Base-by-base conservation (phyloP, 2,888 invertebrate genomes). In the Aphodius granarius region DNA sequence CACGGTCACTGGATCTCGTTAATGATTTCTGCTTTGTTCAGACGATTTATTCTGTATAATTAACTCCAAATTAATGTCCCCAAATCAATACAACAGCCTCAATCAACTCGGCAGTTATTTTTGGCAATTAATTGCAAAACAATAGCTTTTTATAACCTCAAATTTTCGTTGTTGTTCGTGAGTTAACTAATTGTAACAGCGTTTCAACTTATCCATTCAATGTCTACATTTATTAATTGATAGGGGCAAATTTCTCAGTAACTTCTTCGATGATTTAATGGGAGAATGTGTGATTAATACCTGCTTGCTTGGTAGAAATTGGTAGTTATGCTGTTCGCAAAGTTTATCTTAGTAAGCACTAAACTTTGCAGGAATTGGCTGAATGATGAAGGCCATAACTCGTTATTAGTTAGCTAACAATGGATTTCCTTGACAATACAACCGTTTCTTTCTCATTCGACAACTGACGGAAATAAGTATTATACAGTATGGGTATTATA, bases 21-120 rank as follows among this genome's bases (percentile, higher is more conserved):
- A 43, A 43, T 43, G 43, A 43, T 43, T 43, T 43, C 43, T 43
- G 21, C 68, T 68, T 68, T 68, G 21, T 22, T 22, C 68, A 22
- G 20, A 20, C 68, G 68, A 68, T 68, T 68, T 68, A 68, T 68
- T 22, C 68, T 68, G 22, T 68, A 68, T 68, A 68, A 68, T 68
- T 68, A 68, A 68, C 68, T 68, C 20, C 21, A 68, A 68, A 19
- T 68, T 68, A 68, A 68, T 20, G 68, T 22, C 22, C 68, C 22
- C 21, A 22, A 22, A 21, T 22, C 68, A 68, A 68, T 68, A 68
- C 43, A 43, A 43, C 43, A 43, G 43, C 43, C 13, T 43, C 43
- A 43, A 43, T 43, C 43, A 43, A 43, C 43, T 43, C 2, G 43
- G 43, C 43, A 43, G 43, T 3, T 43, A 43, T 43, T 43, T 9